Conservation (phyloP, 2,113 vertebrate genomes). For the Heteronetta atricapilla region DNA sequence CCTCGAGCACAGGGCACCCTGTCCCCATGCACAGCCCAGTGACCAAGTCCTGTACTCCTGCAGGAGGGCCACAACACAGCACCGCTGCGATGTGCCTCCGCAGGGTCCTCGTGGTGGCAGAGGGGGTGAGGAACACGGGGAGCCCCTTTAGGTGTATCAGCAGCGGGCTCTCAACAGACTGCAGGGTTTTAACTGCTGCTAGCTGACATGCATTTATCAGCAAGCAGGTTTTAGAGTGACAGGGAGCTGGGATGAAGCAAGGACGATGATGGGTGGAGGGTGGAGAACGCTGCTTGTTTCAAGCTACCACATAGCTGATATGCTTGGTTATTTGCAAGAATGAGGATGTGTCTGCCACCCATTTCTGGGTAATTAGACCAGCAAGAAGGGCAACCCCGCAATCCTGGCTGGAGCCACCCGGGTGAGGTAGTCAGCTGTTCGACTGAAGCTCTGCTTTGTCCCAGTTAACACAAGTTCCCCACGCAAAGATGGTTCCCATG, state of each 20-base stretch:
- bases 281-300: background rate
- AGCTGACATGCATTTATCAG: background rate
- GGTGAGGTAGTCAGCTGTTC: background rate
- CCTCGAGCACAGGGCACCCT: background rate
- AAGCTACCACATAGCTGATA: background rate
- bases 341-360: background rate
- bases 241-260: background rate
- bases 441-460: background rate
- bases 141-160: background rate
- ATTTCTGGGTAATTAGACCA: background rate
- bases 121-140: background rate
- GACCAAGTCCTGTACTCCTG: accelerated
- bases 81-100: accelerated
- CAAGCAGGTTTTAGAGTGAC: background rate
- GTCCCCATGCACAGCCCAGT: background rate
- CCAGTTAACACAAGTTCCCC: background rate
- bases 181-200: background rate
- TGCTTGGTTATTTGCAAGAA: background rate
- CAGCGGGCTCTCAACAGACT: background rate
- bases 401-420: background rate
- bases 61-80: background rate
- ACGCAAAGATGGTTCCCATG: background rate
- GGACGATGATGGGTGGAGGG: background rate
- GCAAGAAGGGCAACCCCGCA: background rate
- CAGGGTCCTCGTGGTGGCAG: background rate